phyloP scores from a whole-genome alignment of 2,113 vertebrate species.

The Pollachius pollachius region DNA sequence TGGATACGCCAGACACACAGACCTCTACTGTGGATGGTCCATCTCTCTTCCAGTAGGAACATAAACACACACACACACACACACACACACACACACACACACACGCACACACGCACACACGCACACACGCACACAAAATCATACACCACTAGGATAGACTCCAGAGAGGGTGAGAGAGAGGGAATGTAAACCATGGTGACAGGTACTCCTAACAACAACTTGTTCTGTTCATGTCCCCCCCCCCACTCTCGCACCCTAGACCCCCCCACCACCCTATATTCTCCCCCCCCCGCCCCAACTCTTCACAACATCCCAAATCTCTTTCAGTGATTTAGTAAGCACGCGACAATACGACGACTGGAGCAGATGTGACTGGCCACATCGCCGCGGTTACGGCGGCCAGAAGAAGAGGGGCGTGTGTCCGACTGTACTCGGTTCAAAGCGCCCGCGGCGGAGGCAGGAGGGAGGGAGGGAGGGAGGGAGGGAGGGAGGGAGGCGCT shows the following conservation, averaged over 20 bases:
- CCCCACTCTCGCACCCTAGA: too few relatives aligned
- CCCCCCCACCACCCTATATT: not conserved
- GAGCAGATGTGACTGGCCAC: too few relatives aligned
- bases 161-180: conserved; percentile 31
- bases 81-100: conserved; percentile 20
- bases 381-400: too few relatives aligned
- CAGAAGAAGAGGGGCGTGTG: too few relatives aligned
- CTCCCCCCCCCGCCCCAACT: not conserved
- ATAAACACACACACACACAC: not conserved
- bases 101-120: conserved; percentile 17
- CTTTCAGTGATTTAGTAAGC: not conserved
- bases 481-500: not conserved
- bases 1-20: not conserved
- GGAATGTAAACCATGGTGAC: conserved; percentile 44
- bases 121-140: not conserved
- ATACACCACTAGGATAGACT: conserved; percentile 30
- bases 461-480: not conserved
- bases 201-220: conserved; percentile 29
- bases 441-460: not conserved
- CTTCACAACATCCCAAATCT: not conserved
- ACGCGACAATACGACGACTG: not conserved
- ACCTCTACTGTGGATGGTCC: not conserved
- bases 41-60: conserved; percentile 4
- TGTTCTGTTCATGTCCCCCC: conserved; percentile 7
- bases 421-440: too few relatives aligned